A percentile compares a stretch with the other conserved stretches of the same genome.
Evolutionary conservation across 2,888 invertebrate genomes (phyloP).

Genomic region (Drosophila niveifrons): DNA sequence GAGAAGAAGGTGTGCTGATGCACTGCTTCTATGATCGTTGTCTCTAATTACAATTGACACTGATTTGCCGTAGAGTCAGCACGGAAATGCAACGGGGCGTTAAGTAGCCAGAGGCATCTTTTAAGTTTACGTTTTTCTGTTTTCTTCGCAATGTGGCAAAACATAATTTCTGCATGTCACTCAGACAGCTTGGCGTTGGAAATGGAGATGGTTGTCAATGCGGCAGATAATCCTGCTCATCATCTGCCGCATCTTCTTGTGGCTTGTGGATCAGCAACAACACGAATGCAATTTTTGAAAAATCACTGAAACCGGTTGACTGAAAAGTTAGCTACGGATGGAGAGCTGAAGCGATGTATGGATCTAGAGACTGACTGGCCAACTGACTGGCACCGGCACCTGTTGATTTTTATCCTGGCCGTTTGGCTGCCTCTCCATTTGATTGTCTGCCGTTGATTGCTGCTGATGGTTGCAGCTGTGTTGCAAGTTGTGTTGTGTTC

Average conservation of each 20-base stretch:
- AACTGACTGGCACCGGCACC: constrained; percentile 56
- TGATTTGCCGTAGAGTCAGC: constrained; percentile 67
- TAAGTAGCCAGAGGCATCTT: constrained; percentile 75
- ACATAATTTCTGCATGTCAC: constrained; percentile 77
- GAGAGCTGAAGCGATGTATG: neutral
- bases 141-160: constrained; percentile 65
- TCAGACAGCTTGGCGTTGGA: constrained; percentile 51
- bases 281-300: constrained; percentile 37
- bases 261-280: constrained; percentile 32
- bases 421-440: constrained; percentile 62
- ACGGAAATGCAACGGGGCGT: constrained; percentile 61
- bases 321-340: constrained; percentile 47
- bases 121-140: constrained; percentile 43
- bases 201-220: constrained; percentile 69
- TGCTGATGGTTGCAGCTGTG: constrained; percentile 78
- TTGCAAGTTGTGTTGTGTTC: constrained; percentile 24
- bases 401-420: constrained; percentile 80
- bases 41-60: constrained; percentile 73
- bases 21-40: constrained; percentile 18
- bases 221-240: constrained; percentile 76
- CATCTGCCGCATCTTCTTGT: constrained; percentile 63
- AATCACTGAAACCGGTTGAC: constrained; percentile 70
- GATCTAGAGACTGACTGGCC: constrained; percentile 8
- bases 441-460: constrained; percentile 79
- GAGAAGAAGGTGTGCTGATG: constrained; percentile 11